Base-by-base conservation (phyloP, 2,797 vertebrate genomes). In the Pseudomugil tenellus region DNA sequence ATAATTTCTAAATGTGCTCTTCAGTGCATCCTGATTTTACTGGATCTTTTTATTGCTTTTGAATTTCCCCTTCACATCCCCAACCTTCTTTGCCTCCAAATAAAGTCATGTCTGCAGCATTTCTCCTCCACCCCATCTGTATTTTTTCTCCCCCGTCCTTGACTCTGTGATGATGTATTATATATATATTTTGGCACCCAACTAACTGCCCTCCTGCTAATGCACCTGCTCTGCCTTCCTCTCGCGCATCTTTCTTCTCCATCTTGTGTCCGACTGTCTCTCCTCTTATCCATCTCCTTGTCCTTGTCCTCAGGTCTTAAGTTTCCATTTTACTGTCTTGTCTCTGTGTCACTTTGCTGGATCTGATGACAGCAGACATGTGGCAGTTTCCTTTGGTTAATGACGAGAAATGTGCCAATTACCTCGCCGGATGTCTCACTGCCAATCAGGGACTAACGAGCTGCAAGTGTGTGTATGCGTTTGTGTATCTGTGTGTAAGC, bases 351-450 rank as follows among this genome's bases (percentile, higher is more conserved):
- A 58, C 72, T 87, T 43, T 37, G 67, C 71, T 80, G 68, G 74
- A 75, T 78, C 65, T 6, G 6, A 84, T 91, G 85, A 94, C 91
- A 87, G 91, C 81, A 94, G 95, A 94, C 93, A 94, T 94, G 94
- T 95, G 94, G 94, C 95, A 96, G 89, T 94, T 96, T 95, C 89
- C 87, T 83, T 92, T 89, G 75, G 88, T 95, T 98, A 97, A 96
- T 96, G 95, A 95, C 95, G 92, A 96, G 94, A 96, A 96, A 96
- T 95, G 91, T 93, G 94, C 93, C 95, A 95, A 96, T 98, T 98
- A 96, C 95, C 93, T 91, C 94, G 94, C 93, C 90, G 92, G 92
- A 95, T 96, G 94, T 96, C 94, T 92, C 51, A 55, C 91, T 96
- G 95, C 94, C 95, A 96, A 94, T 97, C 95, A 95, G 93, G 29